A percentile compares a stretch with the other conserved stretches of the same genome.
Conservation (phyloP, 2,888 invertebrate genomes). For the Pachydiplax longipennis region DNA sequence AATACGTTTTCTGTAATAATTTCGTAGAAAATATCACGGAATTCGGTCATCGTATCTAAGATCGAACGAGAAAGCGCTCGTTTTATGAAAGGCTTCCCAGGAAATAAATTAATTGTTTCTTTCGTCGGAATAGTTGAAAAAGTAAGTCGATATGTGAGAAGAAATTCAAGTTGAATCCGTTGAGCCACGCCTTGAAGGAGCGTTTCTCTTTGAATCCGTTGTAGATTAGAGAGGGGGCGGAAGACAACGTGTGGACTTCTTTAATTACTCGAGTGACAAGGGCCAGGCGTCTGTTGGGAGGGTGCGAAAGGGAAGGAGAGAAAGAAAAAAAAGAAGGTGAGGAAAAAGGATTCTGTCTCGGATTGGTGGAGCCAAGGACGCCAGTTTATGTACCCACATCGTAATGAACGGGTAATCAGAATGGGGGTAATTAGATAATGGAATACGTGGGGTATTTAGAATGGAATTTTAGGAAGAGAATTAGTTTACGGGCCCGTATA, state of each 20-base stretch:
- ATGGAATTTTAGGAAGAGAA: too few species aligned
- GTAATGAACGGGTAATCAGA: too few species aligned
- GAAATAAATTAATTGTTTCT: neutral
- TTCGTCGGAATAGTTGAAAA: neutral
- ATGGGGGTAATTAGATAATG: too few species aligned
- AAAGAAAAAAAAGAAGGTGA: neutral
- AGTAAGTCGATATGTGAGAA: conserved; percentile 14
- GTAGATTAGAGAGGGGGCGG: conserved; percentile 36
- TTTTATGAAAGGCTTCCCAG: neutral
- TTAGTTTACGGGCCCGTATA: too few species aligned
- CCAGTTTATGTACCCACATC: too few species aligned
- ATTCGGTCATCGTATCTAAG: too few species aligned
- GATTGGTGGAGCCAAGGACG: too few species aligned
- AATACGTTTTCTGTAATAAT: too few species aligned
- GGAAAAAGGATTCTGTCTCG: neutral
- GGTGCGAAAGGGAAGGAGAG: neutral
- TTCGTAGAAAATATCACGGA: too few species aligned
- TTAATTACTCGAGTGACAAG: conserved; percentile 43
- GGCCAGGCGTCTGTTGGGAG: conserved; percentile 25
- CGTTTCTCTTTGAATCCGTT: neutral
- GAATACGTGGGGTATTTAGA: too few species aligned
- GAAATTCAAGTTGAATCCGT: neutral
- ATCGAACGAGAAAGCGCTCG: neutral
- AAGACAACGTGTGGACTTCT: conserved; percentile 45
- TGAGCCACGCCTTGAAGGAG: neutral